Evolutionary conservation across 2,113 vertebrate genomes (phyloP).

Genomic region (Theristicus caerulescens): DNA sequence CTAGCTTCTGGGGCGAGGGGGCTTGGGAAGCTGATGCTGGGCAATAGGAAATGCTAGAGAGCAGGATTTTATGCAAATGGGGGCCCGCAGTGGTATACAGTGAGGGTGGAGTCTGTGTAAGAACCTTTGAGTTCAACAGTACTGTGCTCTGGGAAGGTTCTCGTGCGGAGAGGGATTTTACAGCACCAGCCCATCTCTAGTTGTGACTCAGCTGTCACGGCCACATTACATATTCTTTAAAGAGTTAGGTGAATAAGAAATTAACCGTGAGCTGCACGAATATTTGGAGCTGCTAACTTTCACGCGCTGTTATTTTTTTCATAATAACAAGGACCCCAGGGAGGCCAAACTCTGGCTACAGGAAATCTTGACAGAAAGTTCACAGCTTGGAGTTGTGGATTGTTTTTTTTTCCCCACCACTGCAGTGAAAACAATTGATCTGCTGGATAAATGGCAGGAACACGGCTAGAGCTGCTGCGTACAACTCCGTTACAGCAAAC

Average conservation of each 20-base stretch:
- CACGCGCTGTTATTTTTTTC: conserved; percentile 11
- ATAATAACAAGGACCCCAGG: background rate
- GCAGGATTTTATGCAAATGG: background rate
- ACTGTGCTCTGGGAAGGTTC: background rate
- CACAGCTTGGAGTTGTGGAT: background rate
- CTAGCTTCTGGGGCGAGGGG: background rate
- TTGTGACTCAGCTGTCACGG: background rate
- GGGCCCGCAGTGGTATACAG: background rate
- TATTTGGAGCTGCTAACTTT: conserved; percentile 16
- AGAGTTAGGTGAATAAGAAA: background rate
- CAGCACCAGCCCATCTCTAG: background rate
- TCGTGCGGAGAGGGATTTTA: accelerated
- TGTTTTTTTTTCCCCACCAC: background rate
- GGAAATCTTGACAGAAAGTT: background rate
- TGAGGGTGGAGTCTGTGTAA: background rate
- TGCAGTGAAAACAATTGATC: background rate
- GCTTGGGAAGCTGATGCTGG: background rate
- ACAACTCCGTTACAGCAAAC: background rate
- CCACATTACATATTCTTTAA: background rate
- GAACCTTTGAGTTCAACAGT: background rate
- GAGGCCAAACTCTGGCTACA: background rate
- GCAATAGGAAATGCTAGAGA: background rate
- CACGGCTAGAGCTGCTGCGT: background rate
- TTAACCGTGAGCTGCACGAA: conserved; percentile 21
- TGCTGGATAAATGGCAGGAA: background rate